Evolutionary conservation across 2,113 vertebrate species (phyloP), one percentile per base, ranked within the genome.

Genomic region (Stigmatopora nigra): DNA sequence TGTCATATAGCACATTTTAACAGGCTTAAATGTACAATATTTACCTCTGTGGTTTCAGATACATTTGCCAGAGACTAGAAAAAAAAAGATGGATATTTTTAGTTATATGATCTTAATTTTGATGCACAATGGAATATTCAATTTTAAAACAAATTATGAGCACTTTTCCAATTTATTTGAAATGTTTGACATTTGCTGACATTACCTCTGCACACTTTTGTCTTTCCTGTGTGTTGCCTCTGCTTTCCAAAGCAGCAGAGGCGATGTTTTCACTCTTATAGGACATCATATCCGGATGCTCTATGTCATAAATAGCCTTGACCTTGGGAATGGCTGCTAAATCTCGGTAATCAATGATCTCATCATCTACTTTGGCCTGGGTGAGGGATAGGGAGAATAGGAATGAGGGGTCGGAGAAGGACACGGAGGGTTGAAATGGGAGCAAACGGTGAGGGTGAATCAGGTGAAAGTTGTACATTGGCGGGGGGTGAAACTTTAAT

Each of bases 321-420:
- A 98, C 97, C 92, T 94, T 98, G 90, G 97, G 97, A 89, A 99
- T 97, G 82, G 97, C 97, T 65, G 97, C 97, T 92, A 99, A 92
- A 78, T 98, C 94, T 90, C 95, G 92, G 87, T 99, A 99, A 90
- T 97, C 97, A 90, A 98, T 93, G 89, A 97, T 94, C 90, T 98
- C 94, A 82, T 98, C 95, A 92, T 98, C 94, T 92, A 99, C 95
- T 94, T 94, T 98, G 90, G 97, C 95, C 97, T 99, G 91, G 80
- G 76, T 89, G 79, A 78, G 89, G 81, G 65, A 78, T 0, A 75
- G 70, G 46, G 57, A 65, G 77, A 49, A 16, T 49, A 16, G 20
- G 22, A 55, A 25, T 7, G 52, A 10, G 38, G 38, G 64, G 63
- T 82, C 84, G 47, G 62, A 82, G 82, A 83, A 76, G 82, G 59